Evolutionary conservation across 2,888 invertebrate species (phyloP).

Genomic region (Patella ulyssiponensis): DNA sequence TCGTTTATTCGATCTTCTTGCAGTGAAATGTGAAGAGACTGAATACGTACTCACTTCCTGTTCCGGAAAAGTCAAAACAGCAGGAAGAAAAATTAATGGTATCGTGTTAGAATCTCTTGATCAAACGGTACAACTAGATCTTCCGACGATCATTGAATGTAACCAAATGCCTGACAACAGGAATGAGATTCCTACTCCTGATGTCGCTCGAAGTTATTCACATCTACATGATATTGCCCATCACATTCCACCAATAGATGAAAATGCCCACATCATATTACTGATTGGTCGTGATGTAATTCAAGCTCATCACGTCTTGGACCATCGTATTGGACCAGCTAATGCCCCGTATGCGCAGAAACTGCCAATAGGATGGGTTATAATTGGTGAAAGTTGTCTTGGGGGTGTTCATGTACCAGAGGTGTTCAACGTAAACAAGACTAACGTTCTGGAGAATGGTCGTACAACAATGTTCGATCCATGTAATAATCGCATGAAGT

Average conservation of each 20-base stretch:
- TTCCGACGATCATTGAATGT: constrained; percentile 22
- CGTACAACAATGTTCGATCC: constrained; percentile 11
- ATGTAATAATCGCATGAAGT: neutral
- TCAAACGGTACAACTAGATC: constrained; percentile 1
- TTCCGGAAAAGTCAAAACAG: neutral
- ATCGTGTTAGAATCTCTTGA: constrained; percentile 10
- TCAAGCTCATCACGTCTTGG: constrained; percentile 20
- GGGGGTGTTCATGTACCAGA: constrained; percentile 18
- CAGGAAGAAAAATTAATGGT: constrained; percentile 1
- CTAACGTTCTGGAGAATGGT: constrained; percentile 11
- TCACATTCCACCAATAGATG: constrained; percentile 13
- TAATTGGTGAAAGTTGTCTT: constrained; percentile 18
- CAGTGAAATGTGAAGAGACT: neutral
- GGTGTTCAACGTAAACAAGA: neutral
- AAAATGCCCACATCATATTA: neutral
- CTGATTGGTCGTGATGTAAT: constrained; percentile 20
- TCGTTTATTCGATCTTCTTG: constrained; percentile 17
- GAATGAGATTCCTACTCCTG: constrained; percentile 23
- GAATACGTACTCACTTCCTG: constrained; percentile 16
- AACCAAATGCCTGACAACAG: constrained; percentile 14
- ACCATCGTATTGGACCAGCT: constrained; percentile 9
- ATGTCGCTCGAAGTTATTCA: constrained; percentile 12
- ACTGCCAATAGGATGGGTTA: constrained; percentile 20
- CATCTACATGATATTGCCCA: constrained; percentile 15
- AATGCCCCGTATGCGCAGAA: constrained; percentile 19